Conservation (phyloP, 2,888 invertebrate genomes). For the Philereme transversata region DNA sequence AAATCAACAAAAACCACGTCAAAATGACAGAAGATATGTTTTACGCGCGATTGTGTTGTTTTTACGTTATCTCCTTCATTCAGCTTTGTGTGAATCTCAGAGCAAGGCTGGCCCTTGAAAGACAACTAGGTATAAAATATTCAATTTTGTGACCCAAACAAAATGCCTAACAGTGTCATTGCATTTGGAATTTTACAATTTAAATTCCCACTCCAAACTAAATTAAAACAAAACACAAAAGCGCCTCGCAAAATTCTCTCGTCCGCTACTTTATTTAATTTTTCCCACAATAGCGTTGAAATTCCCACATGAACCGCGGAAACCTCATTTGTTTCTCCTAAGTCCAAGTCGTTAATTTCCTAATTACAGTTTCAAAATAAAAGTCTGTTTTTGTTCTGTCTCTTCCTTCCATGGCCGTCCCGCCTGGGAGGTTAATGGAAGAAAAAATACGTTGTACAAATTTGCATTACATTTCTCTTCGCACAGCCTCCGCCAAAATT, state of each 20-base stretch:
- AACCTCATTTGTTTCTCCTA: conserved; percentile 71
- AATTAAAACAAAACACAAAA: conserved; percentile 29
- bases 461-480: conserved; percentile 81
- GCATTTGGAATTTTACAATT: conserved; percentile 6
- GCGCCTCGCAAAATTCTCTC: conserved; percentile 34
- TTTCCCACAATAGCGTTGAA: conserved; percentile 57
- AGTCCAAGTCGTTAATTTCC: conserved; percentile 78
- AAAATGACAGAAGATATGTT: too few relatives aligned
- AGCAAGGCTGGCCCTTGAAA: too few relatives aligned
- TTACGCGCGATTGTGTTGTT: too few relatives aligned
- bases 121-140: too few relatives aligned
- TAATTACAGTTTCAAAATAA: conserved; percentile 80
- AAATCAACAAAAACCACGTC: too few relatives aligned
- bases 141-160: background rate
- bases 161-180: background rate
- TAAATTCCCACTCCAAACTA: conserved; percentile 11
- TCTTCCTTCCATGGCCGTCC: conserved; percentile 62
- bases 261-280: conserved; percentile 51
- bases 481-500: conserved; percentile 61
- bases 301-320: conserved; percentile 63
- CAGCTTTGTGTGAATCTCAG: too few relatives aligned
- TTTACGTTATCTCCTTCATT: too few relatives aligned
- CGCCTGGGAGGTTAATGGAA: conserved; percentile 77
- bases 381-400: conserved; percentile 70
- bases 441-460: conserved; percentile 82